A percentile compares a stretch with the other conserved stretches of the same genome.
Evolutionary conservation across 2,888 invertebrate genomes (phyloP).

Genomic region (Cataglyphis livida): DNA sequence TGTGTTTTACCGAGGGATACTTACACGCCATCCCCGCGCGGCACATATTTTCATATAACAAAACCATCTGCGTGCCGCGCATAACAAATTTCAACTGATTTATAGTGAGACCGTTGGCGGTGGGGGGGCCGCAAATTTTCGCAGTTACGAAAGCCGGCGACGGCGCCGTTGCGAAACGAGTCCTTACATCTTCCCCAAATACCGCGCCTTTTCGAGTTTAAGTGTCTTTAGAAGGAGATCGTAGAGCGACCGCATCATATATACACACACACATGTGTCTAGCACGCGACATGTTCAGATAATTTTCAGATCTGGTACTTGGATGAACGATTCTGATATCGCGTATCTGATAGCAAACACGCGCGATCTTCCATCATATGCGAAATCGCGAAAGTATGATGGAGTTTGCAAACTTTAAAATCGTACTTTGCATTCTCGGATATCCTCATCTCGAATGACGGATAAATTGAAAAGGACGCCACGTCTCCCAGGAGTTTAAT

Average conservation of each 20-base stretch:
- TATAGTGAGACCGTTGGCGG: slow-evolving; percentile 80
- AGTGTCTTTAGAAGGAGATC: neutral
- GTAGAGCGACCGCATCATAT: neutral
- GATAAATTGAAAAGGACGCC: slow-evolving; percentile 67
- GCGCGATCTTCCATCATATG: neutral
- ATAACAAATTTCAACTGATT: slow-evolving; percentile 86
- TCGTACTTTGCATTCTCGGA: slow-evolving; percentile 23
- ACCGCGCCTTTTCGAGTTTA: neutral
- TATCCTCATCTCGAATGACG: slow-evolving; percentile 22
- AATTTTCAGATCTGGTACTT: neutral
- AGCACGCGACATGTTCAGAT: neutral
- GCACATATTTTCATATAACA: slow-evolving; percentile 86
- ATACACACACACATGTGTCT: neutral
- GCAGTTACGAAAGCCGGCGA: slow-evolving; percentile 64
- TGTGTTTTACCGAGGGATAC: slow-evolving; percentile 85
- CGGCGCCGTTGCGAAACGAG: slow-evolving; percentile 24
- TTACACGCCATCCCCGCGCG: slow-evolving; percentile 83
- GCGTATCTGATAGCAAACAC: neutral
- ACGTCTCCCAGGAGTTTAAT: slow-evolving; percentile 67
- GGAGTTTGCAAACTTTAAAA: slow-evolving; percentile 31
- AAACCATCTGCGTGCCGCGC: slow-evolving; percentile 86
- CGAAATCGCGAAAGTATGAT: slow-evolving; percentile 16
- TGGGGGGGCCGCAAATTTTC: slow-evolving; percentile 73
- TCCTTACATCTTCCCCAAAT: slow-evolving; percentile 19
- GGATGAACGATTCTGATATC: neutral